These are phyloP conservation scores for Caradrina clavipalpis DNA, from an alignment of 2,888 invertebrate species.

Conservation along the genomic window DNA sequence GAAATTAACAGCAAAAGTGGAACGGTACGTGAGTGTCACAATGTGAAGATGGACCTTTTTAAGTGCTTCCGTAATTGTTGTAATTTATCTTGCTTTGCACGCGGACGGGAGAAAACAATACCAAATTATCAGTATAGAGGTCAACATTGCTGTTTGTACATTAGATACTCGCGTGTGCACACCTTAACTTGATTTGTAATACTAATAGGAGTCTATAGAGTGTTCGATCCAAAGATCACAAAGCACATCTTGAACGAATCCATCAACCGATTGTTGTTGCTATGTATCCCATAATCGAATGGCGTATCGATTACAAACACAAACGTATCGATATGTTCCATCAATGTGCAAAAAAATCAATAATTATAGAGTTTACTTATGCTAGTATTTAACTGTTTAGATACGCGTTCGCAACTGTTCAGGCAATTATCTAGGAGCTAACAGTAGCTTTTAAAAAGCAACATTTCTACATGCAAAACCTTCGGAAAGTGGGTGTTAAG, in stretches of 20 bases:
- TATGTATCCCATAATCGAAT: constrained; percentile 16
- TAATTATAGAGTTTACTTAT: constrained; percentile 56
- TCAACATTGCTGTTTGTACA: not conserved
- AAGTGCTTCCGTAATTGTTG: constrained; percentile 43
- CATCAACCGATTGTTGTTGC: constrained; percentile 33
- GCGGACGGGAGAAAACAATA: constrained; percentile 19
- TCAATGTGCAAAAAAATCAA: constrained; percentile 50
- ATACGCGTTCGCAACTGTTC: constrained; percentile 53
- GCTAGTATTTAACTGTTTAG: constrained; percentile 61
- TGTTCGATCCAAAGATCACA: constrained; percentile 24
- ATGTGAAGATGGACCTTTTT: constrained; percentile 24
- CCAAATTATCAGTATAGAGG: constrained; percentile 20
- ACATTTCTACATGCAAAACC: constrained; percentile 53
- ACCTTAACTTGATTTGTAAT: not conserved
- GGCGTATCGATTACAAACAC: constrained; percentile 45
- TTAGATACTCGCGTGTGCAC: not conserved
- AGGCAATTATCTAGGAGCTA: constrained; percentile 59
- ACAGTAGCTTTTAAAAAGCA: constrained; percentile 54
- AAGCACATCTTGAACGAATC: constrained; percentile 44
- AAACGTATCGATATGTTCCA: constrained; percentile 51
- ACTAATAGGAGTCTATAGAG: not conserved
- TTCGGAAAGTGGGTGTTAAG: constrained; percentile 23
- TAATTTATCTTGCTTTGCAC: constrained; percentile 44
- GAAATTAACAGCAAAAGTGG: constrained; percentile 43
- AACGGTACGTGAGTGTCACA: constrained; percentile 26